Base-by-base conservation (phyloP, 1,140 invertebrate genomes). In the Acromyrmex echinatior region DNA sequence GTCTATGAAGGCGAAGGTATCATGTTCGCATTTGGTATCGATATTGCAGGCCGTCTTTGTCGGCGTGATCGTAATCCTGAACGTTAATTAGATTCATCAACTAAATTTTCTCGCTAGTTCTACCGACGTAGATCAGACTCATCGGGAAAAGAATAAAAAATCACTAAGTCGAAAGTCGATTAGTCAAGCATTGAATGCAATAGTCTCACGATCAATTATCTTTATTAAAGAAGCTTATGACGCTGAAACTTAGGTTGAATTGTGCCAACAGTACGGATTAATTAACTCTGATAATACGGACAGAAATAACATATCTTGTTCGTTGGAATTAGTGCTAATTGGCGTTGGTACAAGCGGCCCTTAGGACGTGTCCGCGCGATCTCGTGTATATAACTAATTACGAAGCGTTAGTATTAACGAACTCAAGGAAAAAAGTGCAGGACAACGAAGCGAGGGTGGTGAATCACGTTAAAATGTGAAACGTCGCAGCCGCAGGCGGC, bases 291-390 rank as follows among this genome's bases (percentile, higher is more conserved):
- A 73, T 73, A 73, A 73, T 49, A 45, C 66, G 18, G 53, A 16
- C 18, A 56, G 80, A 74, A 74, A 31, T 58, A 82, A 82, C 39
- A 58, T 71, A 81, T 81, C 53, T 81, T 14, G 49, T 81, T 81
- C 78, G 31, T 25, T 39, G 68, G 12, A 68, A 60, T 49, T 73
- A 73, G 49, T 74, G 80, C 56, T 82, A 82, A 74, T 82, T 82
- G 80, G 70, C 56, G 35, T n/a, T 16, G 39, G 66, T 73, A n/a
- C 49, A 14, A 28, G 21, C 53, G 53, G 53, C 53, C 35, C 66
- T 45, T 58, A 56, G 35, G 16, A 71, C 58, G 73, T 16, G 49
- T 60, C 39, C 68, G 79, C 79, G 35, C 39, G 39, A 49, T 62
- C 18, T 7, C 12, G 70, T 14, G 70, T 39, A 14, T 39, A 14